Percentiles rank a stretch among this genome's conserved stretches.
These are phyloP conservation scores for Lanius collurio DNA, from an alignment of 2,113 vertebrate species.

Conservation along the genomic window DNA sequence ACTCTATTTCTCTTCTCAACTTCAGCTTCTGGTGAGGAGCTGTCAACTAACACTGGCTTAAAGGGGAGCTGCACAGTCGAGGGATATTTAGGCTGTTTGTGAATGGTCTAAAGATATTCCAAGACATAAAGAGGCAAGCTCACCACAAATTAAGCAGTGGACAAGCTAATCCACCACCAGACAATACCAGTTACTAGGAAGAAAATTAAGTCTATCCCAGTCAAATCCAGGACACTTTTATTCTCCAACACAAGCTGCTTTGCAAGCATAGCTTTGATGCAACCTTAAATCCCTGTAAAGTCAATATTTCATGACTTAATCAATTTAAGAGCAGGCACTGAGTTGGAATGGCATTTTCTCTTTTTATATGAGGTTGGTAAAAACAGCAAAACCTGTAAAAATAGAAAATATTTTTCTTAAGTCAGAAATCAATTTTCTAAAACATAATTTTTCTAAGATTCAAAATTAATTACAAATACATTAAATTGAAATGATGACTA, in stretches of 20 bases:
- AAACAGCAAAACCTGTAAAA: slow-evolving; percentile 8
- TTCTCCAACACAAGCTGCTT: background rate
- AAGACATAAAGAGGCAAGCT: no score
- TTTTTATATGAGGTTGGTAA: background rate
- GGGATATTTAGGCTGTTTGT: no score
- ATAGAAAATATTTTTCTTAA: slow-evolving; percentile 1
- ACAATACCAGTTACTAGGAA: no score
- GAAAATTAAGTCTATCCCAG: background rate
- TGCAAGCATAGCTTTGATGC: background rate
- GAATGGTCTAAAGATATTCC: no score
- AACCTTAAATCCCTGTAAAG: background rate
- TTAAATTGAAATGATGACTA: slow-evolving; percentile 32
- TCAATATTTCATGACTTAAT: background rate
- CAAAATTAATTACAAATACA: slow-evolving; percentile 60
- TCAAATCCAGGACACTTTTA: background rate
- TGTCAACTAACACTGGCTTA: no score
- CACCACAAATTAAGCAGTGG: no score
- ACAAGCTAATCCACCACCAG: no score
- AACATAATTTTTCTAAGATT: slow-evolving; percentile 15
- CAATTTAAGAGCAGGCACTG: background rate
- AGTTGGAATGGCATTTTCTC: background rate
- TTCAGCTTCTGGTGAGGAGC: no score
- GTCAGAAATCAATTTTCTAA: background rate
- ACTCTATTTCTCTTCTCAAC: no score
- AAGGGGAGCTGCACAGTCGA: no score